These are phyloP conservation scores for Columba livia DNA, from an alignment of 2,113 vertebrate species.

Conservation along the genomic window DNA sequence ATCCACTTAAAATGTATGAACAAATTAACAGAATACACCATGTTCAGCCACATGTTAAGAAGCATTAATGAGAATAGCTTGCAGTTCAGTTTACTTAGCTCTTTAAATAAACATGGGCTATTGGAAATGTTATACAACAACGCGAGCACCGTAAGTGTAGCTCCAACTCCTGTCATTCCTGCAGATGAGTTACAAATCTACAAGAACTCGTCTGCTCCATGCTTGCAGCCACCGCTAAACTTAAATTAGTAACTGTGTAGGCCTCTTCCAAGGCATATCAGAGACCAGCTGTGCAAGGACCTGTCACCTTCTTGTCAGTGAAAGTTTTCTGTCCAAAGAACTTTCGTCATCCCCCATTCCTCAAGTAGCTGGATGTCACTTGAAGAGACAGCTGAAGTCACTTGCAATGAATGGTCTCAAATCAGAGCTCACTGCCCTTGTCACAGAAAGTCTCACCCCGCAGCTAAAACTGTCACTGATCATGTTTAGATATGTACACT, in stretches of 20 bases:
- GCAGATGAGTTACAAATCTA: slow-evolving; percentile 68
- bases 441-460: slow-evolving; percentile 90
- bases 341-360: slow-evolving; percentile 86
- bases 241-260: slow-evolving; percentile 87
- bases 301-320: slow-evolving; percentile 94
- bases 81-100: slow-evolving; percentile 63
- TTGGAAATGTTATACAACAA: slow-evolving; percentile 69
- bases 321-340: slow-evolving; percentile 96
- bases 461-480: slow-evolving; percentile 89
- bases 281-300: slow-evolving; percentile 89
- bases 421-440: slow-evolving; percentile 93
- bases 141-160: slow-evolving; percentile 42
- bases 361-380: slow-evolving; percentile 94
- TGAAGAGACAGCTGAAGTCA: slow-evolving; percentile 94
- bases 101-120: slow-evolving; percentile 75
- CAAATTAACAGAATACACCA: slow-evolving; percentile 53
- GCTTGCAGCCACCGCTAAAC: slow-evolving; percentile 75
- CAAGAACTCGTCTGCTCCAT: slow-evolving; percentile 70
- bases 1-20: slow-evolving; percentile 41
- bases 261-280: slow-evolving; percentile 82
- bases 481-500: slow-evolving; percentile 84
- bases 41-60: slow-evolving; percentile 47
- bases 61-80: slow-evolving; percentile 63
- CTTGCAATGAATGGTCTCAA: slow-evolving; percentile 94
- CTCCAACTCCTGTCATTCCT: slow-evolving; percentile 73